Evolutionary conservation across 2,797 vertebrate species (phyloP).

Genomic region (Champsocephalus esox): DNA sequence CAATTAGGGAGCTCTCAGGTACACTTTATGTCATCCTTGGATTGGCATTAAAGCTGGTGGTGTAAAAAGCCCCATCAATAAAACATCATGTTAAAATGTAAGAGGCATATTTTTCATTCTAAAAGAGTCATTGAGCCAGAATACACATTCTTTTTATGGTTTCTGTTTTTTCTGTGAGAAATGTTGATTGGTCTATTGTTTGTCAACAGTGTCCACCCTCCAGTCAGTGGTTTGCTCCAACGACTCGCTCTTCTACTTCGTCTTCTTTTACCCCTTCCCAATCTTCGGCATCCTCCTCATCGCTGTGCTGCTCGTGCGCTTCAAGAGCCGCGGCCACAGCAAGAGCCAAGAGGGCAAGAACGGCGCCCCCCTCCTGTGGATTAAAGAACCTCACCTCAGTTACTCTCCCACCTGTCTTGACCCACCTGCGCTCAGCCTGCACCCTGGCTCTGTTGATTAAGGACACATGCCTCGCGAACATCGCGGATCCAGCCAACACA

Average conservation of each 20-base stretch:
- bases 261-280: conserved; percentile 99
- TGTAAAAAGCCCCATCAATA: conserved; percentile 15
- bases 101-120: background rate
- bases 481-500: conserved; percentile 64
- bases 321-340: conserved; percentile 92
- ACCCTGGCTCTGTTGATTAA: conserved; percentile 97
- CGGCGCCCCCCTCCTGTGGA: conserved; percentile 96
- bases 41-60: conserved; percentile 8
- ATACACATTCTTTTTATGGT: background rate
- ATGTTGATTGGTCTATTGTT: background rate
- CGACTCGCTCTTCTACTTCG: conserved; percentile 96
- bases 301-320: conserved; percentile 93
- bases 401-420: conserved; percentile 99
- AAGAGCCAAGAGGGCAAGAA: conserved; percentile 98
- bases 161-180: background rate
- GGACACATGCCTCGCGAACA: conserved; percentile 27
- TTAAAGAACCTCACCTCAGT: conserved; percentile 98
- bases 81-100: background rate
- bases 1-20: conserved; percentile 27
- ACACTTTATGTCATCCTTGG: background rate
- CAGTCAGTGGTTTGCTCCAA: conserved; percentile 97
- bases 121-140: background rate
- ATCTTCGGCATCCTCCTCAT: conserved; percentile 97
- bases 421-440: conserved; percentile 96
- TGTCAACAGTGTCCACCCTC: conserved; percentile 87